Evolutionary conservation across 2,888 invertebrate species (phyloP), one percentile per base, ranked within the genome.

Genomic region (Drosophila lutescens): DNA sequence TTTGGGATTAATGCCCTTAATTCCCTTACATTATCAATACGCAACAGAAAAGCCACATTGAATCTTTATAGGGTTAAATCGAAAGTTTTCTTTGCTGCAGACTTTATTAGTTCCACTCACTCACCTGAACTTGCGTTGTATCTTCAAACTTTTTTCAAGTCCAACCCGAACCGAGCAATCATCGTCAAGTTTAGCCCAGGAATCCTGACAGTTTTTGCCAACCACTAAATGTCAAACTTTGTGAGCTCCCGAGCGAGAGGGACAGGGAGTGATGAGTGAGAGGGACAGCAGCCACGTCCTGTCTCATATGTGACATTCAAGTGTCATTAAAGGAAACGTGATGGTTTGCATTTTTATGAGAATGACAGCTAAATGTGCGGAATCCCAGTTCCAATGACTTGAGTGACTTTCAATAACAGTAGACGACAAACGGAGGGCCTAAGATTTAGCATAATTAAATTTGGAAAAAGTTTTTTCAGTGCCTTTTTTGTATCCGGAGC

Each of bases 171-270:
- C 85, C 79, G 77, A 85, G 83, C 86, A 86, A 88, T 88, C 83
- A 88, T 88, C 75, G 84, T 84, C 77, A 82, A 87, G 76, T 74
- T 83, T 62, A 38, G 65, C 53, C 54, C 72, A 67, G 69, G 76
- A 76, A 77, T 76, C 82, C 75, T 83, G 85, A 85, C 88, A 88
- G 85, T 88, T 88, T 88, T 79, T 81, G 86, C 86, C 84, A 88
- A 81, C 85, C 86, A 88, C 88, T 86, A 85, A 85, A 88, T 86
- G 85, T 88, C 88, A 88, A 88, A 88, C 80, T 83, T 88, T 86
- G 54, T 76, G 84, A 86, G 79, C 79, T 74, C 69, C 73, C 70
- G 49, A 76, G 49, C n/a, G 77, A 49, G 43, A 30, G 36, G 38
- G 55, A 62, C 32, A 30, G 54, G 10, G 17, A 36, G 46, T 47